Percentiles rank a stretch among this genome's conserved stretches.
Evolutionary conservation across 2,888 invertebrate species (phyloP).

Genomic region (Acheta domesticus): DNA sequence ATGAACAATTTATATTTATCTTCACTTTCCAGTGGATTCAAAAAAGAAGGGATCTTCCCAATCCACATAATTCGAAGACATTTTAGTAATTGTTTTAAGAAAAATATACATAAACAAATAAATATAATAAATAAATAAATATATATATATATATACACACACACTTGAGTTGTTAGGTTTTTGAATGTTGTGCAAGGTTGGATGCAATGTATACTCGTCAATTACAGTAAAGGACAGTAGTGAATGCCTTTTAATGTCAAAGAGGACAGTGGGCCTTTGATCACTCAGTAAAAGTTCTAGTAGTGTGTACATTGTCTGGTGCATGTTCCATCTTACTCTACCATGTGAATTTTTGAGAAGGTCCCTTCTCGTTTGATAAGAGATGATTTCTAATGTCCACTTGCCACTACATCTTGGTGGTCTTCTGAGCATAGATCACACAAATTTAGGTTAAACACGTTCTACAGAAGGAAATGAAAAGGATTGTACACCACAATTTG

Average conservation of each 20-base stretch:
- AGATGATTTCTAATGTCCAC: slow-evolving; percentile 33
- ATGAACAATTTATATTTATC: slow-evolving; percentile 25
- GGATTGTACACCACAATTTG: slow-evolving; percentile 34
- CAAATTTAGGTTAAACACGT: slow-evolving; percentile 30
- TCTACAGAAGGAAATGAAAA: slow-evolving; percentile 30
- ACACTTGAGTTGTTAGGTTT: slow-evolving; percentile 29
- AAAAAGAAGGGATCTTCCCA: slow-evolving; percentile 36
- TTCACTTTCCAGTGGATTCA: slow-evolving; percentile 37
- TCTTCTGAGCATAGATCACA: slow-evolving; percentile 31
- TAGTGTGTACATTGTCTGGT: slow-evolving; percentile 11
- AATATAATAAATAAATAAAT: slow-evolving; percentile 4
- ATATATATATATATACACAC: slow-evolving; percentile 9
- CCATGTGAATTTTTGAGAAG: slow-evolving; percentile 27
- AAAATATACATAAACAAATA: slow-evolving; percentile 18
- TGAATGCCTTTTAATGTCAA: background rate
- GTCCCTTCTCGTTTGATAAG: slow-evolving; percentile 31
- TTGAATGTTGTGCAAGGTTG: slow-evolving; percentile 28
- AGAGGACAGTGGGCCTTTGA: slow-evolving; percentile 10
- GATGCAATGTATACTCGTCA: slow-evolving; percentile 29
- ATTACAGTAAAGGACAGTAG: slow-evolving; percentile 28
- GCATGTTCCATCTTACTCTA: slow-evolving; percentile 4
- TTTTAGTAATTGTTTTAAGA: slow-evolving; percentile 25
- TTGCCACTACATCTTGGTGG: slow-evolving; percentile 31
- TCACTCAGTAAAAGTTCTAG: slow-evolving; percentile 18
- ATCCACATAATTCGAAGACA: slow-evolving; percentile 27